Evolutionary conservation across 1,140 invertebrate genomes (phyloP), one percentile per base, ranked within the genome.

Genomic region (Mactra quadrangularis): DNA sequence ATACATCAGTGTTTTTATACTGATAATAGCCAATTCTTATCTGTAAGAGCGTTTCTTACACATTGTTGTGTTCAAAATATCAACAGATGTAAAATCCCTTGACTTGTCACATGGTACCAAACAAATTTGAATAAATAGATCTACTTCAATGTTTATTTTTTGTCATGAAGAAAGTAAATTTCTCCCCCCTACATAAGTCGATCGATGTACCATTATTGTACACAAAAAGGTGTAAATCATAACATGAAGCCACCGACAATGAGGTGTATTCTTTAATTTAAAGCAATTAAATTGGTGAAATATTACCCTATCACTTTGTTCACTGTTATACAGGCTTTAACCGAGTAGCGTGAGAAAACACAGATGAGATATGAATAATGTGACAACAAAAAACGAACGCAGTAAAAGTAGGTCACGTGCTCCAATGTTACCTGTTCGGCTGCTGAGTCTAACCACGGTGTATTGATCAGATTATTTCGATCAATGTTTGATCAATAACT

Each of bases 71-170:
- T 2, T 27, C 52, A 55, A 3, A 52, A 27, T 70, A 3, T 45
- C 64, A 45, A 78, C 75, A 78, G 75, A 78, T 78, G 75, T 60
- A 76, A 19, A 53, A 22, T 62, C 55, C 57, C 72, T 41, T n/a
- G 19, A 15, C 17, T 41, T 45, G 70, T 72, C 70, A 72, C 70
- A 19, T 72, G 70, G 25, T 33, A n/a, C 52, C 52, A n/a, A 9
- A 55, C 45, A 52, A 57, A 72, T 55, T 55, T 50, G 45, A 52
- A 47, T 71, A 71, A 71, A 72, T 33, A 72, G 1, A 19, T 33
- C 11, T 19, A 53, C 1, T 35, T 38, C 33, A 3, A 31, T 17
- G 1, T 29, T 31, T n/a, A 31, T 31, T 17, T 31, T 31, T 13
- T 29, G 29, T 0, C 29, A 45, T 13, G 22, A 45, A 27, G 17